phyloP scores from a whole-genome alignment of 2,888 invertebrate genomes.

The Lasius platythorax region DNA sequence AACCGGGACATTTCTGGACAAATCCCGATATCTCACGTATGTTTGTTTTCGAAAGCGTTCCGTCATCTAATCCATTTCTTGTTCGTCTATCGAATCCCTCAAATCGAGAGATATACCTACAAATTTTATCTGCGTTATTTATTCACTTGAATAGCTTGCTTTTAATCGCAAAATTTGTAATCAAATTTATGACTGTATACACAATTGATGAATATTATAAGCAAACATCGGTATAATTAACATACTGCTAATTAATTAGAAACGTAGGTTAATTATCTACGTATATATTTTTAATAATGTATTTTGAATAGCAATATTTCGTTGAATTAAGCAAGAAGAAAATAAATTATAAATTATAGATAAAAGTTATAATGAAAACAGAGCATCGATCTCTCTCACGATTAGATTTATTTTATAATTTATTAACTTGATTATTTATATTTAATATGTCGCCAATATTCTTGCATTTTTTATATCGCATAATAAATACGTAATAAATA shows the following conservation, averaged over 20 bases:
- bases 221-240: conserved; percentile 58
- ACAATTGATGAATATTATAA: not conserved
- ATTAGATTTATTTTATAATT: not conserved
- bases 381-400: too few species aligned
- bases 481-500: not conserved
- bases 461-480: not conserved
- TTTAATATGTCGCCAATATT: not conserved
- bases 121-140: not conserved
- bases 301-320: not conserved
- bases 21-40: conserved; percentile 1
- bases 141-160: not conserved
- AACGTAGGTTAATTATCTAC: not conserved
- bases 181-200: not conserved
- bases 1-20: conserved; percentile 20
- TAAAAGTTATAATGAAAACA: not conserved
- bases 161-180: not conserved
- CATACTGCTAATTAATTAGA: conserved; percentile 43
- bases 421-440: not conserved
- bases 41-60: conserved; percentile 9
- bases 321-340: not conserved
- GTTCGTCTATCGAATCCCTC: not conserved
- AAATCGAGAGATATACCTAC: not conserved
- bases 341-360: not conserved
- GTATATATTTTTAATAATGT: not conserved
- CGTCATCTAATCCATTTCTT: not conserved